A percentile compares a stretch with the other conserved stretches of the same genome.
Evolutionary conservation across 2,888 invertebrate species (phyloP).

Genomic region (Pyralis farinalis): DNA sequence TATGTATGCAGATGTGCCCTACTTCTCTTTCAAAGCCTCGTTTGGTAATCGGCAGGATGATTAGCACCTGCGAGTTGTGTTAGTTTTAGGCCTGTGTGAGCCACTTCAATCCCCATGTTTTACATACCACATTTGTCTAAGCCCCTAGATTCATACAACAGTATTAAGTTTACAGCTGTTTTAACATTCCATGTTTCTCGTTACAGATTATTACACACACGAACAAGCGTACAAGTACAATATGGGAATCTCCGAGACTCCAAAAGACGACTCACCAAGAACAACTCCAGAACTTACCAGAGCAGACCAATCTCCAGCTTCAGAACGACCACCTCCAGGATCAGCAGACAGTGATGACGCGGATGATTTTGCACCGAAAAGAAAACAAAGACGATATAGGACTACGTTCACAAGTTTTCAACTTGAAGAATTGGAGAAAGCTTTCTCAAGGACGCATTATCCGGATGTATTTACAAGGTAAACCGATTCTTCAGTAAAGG

Average conservation of each 20-base stretch:
- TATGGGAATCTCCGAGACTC: slow-evolving; percentile 61
- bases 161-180: too few species aligned
- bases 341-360: slow-evolving; percentile 84
- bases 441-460: slow-evolving; percentile 98
- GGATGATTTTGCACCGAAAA: slow-evolving; percentile 91
- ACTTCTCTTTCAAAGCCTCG: too few species aligned
- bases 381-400: slow-evolving; percentile 94
- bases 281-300: slow-evolving; percentile 66
- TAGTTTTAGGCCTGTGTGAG: too few species aligned
- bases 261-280: slow-evolving; percentile 65
- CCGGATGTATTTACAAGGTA: slow-evolving; percentile 98
- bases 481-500: slow-evolving; percentile 15
- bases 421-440: slow-evolving; percentile 97
- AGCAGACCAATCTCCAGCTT: slow-evolving; percentile 63
- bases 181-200: not conserved
- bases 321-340: slow-evolving; percentile 75
- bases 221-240: slow-evolving; percentile 57
- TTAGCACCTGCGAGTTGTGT: too few species aligned
- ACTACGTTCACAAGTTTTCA: slow-evolving; percentile 98
- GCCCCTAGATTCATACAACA: too few species aligned
- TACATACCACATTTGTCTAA: too few species aligned
- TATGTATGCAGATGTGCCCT: too few species aligned
- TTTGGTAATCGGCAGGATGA: too few species aligned
- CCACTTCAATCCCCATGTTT: too few species aligned
- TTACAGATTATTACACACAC: slow-evolving; percentile 67